Percentiles rank a stretch among this genome's conserved stretches.
Evolutionary conservation across 2,888 invertebrate genomes (phyloP).

Genomic region (Lottia gigantea): DNA sequence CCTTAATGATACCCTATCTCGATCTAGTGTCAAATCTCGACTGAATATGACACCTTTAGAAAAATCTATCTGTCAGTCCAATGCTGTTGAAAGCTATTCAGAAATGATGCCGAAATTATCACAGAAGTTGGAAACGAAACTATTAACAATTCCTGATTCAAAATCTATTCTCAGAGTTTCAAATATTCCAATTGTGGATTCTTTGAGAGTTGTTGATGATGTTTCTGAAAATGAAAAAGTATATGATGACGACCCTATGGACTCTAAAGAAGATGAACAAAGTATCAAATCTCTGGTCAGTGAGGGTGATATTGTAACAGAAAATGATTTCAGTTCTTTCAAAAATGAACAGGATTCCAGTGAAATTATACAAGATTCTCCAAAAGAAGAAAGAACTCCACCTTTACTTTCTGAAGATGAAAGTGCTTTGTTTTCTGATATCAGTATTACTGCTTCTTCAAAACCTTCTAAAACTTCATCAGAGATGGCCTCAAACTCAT

Average conservation of each 20-base stretch:
- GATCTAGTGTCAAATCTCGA: too few relatives aligned
- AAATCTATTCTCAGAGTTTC: too few relatives aligned
- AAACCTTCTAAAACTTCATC: too few relatives aligned
- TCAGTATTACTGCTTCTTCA: too few relatives aligned
- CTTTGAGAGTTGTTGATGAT: not conserved
- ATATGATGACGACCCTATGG: not conserved
- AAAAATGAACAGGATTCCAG: not conserved
- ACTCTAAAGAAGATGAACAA: not conserved
- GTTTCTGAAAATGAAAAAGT: not conserved
- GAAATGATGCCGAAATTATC: too few relatives aligned
- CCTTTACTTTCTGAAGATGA: too few relatives aligned
- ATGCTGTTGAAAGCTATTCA: constrained; percentile 11
- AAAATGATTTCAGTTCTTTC: not conserved
- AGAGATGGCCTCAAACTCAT: too few relatives aligned
- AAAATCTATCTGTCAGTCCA: not conserved
- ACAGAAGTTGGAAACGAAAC: too few relatives aligned
- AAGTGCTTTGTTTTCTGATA: too few relatives aligned
- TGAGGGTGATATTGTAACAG: not conserved
- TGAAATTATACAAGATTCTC: not conserved
- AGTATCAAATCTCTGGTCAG: not conserved
- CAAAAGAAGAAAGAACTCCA: too few relatives aligned
- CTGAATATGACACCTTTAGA: not conserved
- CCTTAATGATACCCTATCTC: too few relatives aligned
- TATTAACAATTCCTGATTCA: too few relatives aligned
- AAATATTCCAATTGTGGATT: not conserved